Evolutionary conservation across 2,113 vertebrate genomes (phyloP).

Genomic region (Clarias macrocephalus): DNA sequence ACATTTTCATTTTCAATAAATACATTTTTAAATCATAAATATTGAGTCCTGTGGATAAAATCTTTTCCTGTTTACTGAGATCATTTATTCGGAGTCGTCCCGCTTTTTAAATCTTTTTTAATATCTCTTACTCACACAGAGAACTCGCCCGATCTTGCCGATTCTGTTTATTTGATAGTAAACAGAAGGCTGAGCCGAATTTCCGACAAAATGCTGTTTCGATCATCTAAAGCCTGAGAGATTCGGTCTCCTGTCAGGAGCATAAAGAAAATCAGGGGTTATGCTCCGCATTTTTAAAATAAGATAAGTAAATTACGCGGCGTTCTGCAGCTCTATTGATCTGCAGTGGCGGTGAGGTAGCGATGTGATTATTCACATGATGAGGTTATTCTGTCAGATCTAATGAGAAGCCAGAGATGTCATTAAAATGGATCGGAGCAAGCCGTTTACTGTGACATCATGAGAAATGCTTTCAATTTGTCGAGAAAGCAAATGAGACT

Average conservation of each 20-base stretch:
- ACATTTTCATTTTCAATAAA: not conserved
- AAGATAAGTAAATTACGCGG: conserved; percentile 9
- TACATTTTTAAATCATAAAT: not conserved
- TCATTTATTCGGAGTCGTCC: not conserved
- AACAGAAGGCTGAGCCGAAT: not conserved
- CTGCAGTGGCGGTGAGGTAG: not conserved
- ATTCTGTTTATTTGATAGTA: not conserved
- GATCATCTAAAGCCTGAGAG: conserved; percentile 4
- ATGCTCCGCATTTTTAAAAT: not conserved
- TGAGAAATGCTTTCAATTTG: conserved; percentile 29
- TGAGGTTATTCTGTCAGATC: conserved; percentile 33
- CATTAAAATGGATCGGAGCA: conserved; percentile 5
- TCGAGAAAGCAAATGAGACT: not conserved
- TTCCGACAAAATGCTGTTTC: not conserved
- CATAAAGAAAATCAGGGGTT: not conserved
- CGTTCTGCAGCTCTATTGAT: not conserved
- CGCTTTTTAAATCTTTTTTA: not conserved
- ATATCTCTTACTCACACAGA: not conserved
- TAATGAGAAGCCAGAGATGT: conserved; percentile 26
- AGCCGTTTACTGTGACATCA: conserved; percentile 17
- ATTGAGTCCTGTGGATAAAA: not conserved
- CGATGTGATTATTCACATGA: conserved; percentile 24
- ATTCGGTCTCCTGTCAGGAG: conserved; percentile 10
- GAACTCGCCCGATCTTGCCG: not conserved
- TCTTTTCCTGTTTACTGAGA: not conserved